Base-by-base conservation (phyloP, 2,797 vertebrate genomes). In the Pangasius djambal region DNA sequence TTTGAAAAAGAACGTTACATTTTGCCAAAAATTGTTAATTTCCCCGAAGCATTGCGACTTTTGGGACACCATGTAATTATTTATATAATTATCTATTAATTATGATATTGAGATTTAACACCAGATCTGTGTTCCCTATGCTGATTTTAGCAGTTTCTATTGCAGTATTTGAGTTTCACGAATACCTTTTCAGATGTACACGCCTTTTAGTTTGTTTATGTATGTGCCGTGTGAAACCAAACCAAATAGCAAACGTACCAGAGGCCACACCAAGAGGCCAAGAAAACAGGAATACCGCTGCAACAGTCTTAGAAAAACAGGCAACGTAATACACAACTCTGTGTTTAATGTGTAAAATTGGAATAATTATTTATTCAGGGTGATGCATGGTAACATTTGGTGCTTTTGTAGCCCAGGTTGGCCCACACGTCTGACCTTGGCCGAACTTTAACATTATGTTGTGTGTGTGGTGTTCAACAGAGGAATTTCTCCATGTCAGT, bases 401-500 rank as follows among this genome's bases (percentile, higher is more conserved):
- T 0, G 3, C 15, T 75, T 75, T 48, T 25, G 44, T 75, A 75
- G 44, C 72, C 40, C 44, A 28, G 34, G 34, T 37, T 37, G n/a
- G 44, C 48, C 28, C n/a, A 52, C 16, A 20, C 0, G 20, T 82
- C 4, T 57, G 20, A 6, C 31, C 18, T 28, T 1, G 9, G 78
- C 55, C 20, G 18, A 0, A 40, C 20, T 59, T 18, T 81, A 82
- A 82, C 55, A 52, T 16, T 78, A 13, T 78, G n/a, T 8, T 61
- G 6, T n/a, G 7, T 48, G 59, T 83, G 59, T 83, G 55, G 55
- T 81, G 77, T 95, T 94, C 94, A 81, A 94, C 97, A 99, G 98
- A 99, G 98, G 96, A 99, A 99, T 96, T 99, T 99, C 96, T 99
- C 98, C 86, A 97, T 99, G 97, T 99, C 99, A 96, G 97, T 99